Evolutionary conservation across 2,888 invertebrate species (phyloP).

Genomic region (Peribatodes rhomboidaria): DNA sequence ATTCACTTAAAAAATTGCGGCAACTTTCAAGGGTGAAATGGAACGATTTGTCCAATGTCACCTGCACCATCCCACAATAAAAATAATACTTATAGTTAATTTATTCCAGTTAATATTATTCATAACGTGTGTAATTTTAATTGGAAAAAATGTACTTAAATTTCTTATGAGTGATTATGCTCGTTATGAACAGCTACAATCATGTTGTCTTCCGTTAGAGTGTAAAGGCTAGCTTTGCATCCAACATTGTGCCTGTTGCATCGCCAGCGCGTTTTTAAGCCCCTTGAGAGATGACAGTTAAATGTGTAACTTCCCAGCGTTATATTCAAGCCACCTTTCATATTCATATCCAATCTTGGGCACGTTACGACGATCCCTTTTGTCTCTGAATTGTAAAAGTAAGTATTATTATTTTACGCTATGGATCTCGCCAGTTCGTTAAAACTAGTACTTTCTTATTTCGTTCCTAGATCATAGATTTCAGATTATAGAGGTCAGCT

Average conservation of each 20-base stretch:
- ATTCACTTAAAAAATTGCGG: too few relatives aligned
- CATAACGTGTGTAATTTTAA: too few relatives aligned
- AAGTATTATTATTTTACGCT: too few relatives aligned
- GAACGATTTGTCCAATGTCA: too few relatives aligned
- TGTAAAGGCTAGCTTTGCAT: conserved; percentile 1
- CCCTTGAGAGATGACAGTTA: not conserved
- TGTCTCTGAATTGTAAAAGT: not conserved
- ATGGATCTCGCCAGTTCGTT: not conserved
- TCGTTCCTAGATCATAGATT: too few relatives aligned
- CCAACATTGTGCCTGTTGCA: not conserved
- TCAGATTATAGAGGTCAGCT: too few relatives aligned
- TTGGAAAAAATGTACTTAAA: too few relatives aligned
- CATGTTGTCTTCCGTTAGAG: not conserved
- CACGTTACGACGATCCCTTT: not conserved
- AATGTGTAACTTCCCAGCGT: not conserved
- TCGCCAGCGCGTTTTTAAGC: not conserved
- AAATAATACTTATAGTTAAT: too few relatives aligned
- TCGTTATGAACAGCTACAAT: not conserved
- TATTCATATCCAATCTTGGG: not conserved
- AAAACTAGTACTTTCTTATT: too few relatives aligned
- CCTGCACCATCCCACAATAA: too few relatives aligned
- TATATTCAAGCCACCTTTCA: not conserved
- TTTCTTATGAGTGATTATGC: not conserved
- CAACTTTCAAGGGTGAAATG: too few relatives aligned
- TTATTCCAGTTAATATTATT: too few relatives aligned